Evolutionary conservation across 2,797 vertebrate genomes (phyloP).

Genomic region (Agapornis canus): DNA sequence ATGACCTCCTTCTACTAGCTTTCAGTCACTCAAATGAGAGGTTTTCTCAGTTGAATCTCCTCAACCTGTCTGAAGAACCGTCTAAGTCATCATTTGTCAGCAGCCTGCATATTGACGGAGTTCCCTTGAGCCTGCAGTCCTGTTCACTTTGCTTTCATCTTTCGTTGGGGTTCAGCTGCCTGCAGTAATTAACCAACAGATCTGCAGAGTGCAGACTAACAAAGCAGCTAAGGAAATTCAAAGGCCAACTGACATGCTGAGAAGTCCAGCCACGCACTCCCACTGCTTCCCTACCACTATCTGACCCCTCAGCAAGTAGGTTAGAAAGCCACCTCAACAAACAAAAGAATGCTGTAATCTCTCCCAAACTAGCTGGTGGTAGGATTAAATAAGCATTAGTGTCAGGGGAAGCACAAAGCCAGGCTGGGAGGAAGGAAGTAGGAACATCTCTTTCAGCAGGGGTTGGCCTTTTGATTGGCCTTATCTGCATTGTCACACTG

Average conservation of each 20-base stretch:
- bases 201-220: background rate
- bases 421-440: conserved; percentile 47
- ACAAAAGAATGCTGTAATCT: conserved; percentile 59
- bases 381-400: conserved; percentile 53
- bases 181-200: conserved; percentile 21
- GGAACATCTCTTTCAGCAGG: conserved; percentile 64
- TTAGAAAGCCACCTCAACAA: conserved; percentile 51
- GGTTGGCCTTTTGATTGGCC: conserved; percentile 55
- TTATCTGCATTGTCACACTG: conserved; percentile 42
- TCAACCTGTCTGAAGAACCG: background rate
- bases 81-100: background rate
- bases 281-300: background rate
- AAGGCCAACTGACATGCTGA: background rate
- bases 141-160: background rate
- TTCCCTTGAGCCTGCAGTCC: background rate
- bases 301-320: conserved; percentile 10
- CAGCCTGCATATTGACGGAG: background rate
- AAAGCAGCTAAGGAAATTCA: background rate
- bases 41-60: background rate
- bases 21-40: background rate
- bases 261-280: background rate
- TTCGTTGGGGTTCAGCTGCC: background rate
- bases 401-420: conserved; percentile 42
- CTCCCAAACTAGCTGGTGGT: background rate
- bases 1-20: background rate